These are phyloP conservation scores for Hydrotaea diabolus DNA, from an alignment of 2,888 invertebrate species.

Conservation along the genomic window DNA sequence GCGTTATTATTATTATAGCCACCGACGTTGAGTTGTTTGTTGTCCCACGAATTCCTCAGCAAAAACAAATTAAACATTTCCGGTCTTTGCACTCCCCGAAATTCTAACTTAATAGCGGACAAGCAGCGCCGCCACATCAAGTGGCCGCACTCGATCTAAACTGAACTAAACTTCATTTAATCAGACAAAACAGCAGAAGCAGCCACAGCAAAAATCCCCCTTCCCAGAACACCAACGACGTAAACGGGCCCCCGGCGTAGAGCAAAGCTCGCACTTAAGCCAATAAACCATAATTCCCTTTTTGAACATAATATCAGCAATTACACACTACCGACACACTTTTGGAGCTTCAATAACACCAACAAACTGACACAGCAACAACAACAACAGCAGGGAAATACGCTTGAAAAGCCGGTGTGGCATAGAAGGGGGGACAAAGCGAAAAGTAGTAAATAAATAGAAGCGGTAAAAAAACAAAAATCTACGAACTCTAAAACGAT, in stretches of 20 bases:
- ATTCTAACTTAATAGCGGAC: slow-evolving; percentile 50
- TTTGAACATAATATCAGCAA: slow-evolving; percentile 44
- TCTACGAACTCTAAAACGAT: slow-evolving; percentile 33
- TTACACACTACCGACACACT: slow-evolving; percentile 58
- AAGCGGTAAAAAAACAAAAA: not conserved
- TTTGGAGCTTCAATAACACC: slow-evolving; percentile 57
- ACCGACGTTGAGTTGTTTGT: not conserved
- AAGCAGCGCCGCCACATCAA: slow-evolving; percentile 7
- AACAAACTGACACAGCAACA: no score
- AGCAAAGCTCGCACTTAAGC: slow-evolving; percentile 31
- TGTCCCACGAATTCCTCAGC: not conserved
- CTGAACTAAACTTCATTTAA: slow-evolving; percentile 53
- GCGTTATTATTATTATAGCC: not conserved
- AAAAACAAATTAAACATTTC: slow-evolving; percentile 46
- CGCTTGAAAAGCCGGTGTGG: not conserved
- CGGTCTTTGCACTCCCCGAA: slow-evolving; percentile 34
- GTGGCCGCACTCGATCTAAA: slow-evolving; percentile 30
- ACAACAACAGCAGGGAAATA: not conserved
- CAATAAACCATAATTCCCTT: slow-evolving; percentile 66
- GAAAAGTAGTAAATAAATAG: slow-evolving; percentile 5
- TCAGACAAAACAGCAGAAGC: not conserved
- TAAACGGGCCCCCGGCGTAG: no score
- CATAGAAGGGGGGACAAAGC: not conserved
- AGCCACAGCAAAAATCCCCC: slow-evolving; percentile 28
- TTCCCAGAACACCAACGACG: not conserved